These are phyloP conservation scores for Momotus momota DNA, from an alignment of 2,797 vertebrate species.

Conservation along the genomic window DNA sequence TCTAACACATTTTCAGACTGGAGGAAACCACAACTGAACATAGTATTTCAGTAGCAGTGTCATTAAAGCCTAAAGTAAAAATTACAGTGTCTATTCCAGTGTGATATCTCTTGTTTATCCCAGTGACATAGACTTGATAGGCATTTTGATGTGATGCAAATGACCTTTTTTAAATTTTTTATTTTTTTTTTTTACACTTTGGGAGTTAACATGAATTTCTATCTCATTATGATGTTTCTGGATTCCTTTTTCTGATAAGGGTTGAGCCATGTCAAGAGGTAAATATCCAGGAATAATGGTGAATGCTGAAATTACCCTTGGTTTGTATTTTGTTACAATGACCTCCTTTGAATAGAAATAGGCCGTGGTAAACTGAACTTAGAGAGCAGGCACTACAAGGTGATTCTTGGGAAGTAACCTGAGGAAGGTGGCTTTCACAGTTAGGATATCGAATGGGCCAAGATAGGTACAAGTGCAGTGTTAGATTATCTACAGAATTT, in stretches of 20 bases:
- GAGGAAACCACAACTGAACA: not conserved
- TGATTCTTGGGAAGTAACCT: not conserved
- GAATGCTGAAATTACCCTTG: not conserved
- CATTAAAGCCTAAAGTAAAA: not conserved
- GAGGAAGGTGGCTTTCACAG: not conserved
- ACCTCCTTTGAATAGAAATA: not conserved
- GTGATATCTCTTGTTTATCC: not conserved
- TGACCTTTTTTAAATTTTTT: not conserved
- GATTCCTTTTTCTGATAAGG: not conserved
- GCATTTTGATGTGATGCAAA: not conserved
- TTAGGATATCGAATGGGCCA: not conserved
- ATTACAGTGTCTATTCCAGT: not conserved
- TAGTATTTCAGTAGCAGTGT: not conserved
- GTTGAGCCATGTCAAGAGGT: not conserved
- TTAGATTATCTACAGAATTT: not conserved
- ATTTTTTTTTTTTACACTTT: not conserved
- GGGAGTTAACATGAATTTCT: not conserved
- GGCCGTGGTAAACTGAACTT: not conserved
- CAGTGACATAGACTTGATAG: not conserved
- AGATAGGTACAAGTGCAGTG: not conserved
- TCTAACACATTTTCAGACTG: slow-evolving; percentile 17
- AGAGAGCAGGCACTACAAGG: not conserved
- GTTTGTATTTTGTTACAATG: not conserved
- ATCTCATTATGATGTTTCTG: not conserved
- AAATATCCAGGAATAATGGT: not conserved